These are phyloP conservation scores for Crenuchus spilurus DNA, from an alignment of 2,797 vertebrate genomes.

Conservation along the genomic window DNA sequence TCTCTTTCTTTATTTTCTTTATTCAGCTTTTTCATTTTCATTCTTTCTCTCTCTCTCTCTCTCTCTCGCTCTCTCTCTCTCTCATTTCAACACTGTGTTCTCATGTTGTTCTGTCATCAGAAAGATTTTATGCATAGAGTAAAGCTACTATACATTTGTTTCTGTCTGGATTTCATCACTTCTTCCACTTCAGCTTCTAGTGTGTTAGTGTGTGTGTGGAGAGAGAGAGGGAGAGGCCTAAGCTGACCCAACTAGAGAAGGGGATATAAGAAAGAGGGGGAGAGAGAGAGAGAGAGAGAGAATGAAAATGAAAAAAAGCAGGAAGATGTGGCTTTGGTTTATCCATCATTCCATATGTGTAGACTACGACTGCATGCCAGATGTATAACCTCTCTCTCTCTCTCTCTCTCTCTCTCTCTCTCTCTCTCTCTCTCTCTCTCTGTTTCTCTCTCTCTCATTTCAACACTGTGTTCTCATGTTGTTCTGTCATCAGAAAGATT, in stretches of 20 bases:
- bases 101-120: not conserved
- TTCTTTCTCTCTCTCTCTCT: not conserved
- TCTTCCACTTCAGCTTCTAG: not conserved
- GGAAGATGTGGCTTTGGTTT: conserved; percentile 22
- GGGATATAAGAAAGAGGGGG: not conserved
- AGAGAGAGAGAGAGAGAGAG: not conserved
- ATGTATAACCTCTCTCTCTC: not conserved
- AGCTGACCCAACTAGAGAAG: not conserved
- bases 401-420: not conserved
- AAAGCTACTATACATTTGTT: not conserved
- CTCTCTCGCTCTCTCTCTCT: not conserved
- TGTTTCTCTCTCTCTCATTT: too few relatives aligned
- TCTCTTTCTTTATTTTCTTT: not conserved
- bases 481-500: not conserved
- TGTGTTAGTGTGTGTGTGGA: not conserved
- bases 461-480: not conserved
- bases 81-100: not conserved
- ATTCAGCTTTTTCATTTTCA: not conserved
- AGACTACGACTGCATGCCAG: conserved; percentile 20
- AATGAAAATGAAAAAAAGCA: not conserved
- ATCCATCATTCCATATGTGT: conserved; percentile 29
- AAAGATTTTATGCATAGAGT: not conserved
- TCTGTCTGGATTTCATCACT: conserved; percentile 6
- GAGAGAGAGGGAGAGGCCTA: not conserved
- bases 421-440: not conserved